Conservation (phyloP, 2,113 vertebrate species). For the Alectura lathami region DNA sequence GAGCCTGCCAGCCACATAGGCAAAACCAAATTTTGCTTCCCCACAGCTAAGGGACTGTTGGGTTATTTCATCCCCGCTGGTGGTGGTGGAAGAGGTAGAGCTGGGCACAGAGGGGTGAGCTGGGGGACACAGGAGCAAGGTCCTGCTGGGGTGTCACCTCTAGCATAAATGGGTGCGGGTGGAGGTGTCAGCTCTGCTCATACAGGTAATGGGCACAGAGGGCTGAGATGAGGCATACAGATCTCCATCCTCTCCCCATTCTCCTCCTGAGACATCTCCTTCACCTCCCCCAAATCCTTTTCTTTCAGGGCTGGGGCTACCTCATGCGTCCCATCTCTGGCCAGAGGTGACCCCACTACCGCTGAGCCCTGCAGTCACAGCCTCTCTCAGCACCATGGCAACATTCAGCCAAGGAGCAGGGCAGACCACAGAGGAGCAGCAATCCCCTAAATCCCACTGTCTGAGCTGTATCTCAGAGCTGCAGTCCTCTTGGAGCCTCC, state of each 20-base stretch:
- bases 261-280: neutral
- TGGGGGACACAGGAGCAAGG: neutral
- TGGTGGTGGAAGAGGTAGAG: neutral
- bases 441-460: accelerated
- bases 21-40: neutral
- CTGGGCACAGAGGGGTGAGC: neutral
- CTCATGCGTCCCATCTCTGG: neutral
- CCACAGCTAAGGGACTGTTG: neutral
- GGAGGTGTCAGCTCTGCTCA: neutral
- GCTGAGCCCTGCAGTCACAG: accelerated
- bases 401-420: neutral
- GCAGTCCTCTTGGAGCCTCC: neutral
- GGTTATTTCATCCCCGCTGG: accelerated
- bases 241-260: neutral
- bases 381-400: accelerated
- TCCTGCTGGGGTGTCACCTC: neutral
- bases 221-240: neutral
- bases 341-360: neutral
- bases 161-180: accelerated
- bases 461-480: neutral
- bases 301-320: neutral
- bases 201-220: neutral
- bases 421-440: neutral
- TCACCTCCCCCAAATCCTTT: neutral
- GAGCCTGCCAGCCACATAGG: accelerated